Evolutionary conservation across 1,140 invertebrate species (phyloP), one percentile per base, ranked within the genome.

Genomic region (Leptinotarsa lineolata): DNA sequence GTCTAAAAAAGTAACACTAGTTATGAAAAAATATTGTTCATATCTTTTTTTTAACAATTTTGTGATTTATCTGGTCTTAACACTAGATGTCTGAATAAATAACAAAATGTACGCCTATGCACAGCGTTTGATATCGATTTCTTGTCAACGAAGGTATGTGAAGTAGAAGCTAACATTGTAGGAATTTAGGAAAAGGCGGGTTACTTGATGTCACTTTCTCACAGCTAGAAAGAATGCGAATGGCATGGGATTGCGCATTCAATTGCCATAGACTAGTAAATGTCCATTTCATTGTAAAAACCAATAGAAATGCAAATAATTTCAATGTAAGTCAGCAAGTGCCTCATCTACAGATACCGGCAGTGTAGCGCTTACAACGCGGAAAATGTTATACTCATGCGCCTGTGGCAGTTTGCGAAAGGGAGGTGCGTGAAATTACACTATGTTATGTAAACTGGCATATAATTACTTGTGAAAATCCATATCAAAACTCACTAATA

Each of bases 131-230:
- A 54, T 54, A 54, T 54, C 48, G 48, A 54, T 54, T 54, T 54
- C 48, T 54, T 54, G n/a, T 54, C 48, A 54, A 54, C 48, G 48
- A 18, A 54, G 48, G 48, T 54, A 54, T 54, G 48, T 54, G 48
- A 54, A 54, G 48, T 54, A 15, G 48, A 54, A 54, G 48, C 48
- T 15, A 54, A 54, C 48, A 54, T 54, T 54, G 15, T n/a, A 54
- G 48, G 48, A 54, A 5, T 54, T 54, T 54, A 54, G 48, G 48
- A 54, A 54, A 54, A 54, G 48, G 48, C 48, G 48, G 48, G 48
- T 54, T 54, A 54, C 48, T 54, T 18, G 48, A 54, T 54, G 48
- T 54, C 48, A 54, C 48, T 54, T 54, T 54, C 48, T 54, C 48
- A 54, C 48, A 54, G 48, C n/a, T 15, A 54, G 15, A 16, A 54